Percentiles rank a stretch among this genome's conserved stretches.
Conservation (phyloP, 2,888 invertebrate species). For the Machimus rusticus region DNA sequence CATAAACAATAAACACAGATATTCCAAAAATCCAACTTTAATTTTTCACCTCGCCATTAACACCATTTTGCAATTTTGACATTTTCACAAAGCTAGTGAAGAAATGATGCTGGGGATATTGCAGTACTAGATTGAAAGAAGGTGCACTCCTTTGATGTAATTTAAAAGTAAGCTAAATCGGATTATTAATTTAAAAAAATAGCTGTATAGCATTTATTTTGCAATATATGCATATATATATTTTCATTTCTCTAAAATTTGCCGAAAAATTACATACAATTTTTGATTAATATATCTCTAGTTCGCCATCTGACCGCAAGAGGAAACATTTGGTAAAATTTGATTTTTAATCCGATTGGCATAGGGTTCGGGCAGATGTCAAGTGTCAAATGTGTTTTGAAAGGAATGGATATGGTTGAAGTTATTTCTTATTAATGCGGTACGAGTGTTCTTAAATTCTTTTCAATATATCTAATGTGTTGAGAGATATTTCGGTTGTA, state of each 20-base stretch:
- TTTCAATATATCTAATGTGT: neutral
- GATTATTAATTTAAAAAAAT: neutral
- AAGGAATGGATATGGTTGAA: neutral
- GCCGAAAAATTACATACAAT: neutral
- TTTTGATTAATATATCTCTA: neutral
- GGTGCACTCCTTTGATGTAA: neutral
- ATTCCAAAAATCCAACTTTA: neutral
- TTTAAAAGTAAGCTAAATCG: neutral
- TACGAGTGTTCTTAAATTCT: neutral
- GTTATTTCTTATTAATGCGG: neutral
- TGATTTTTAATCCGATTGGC: neutral
- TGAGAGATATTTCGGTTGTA: neutral
- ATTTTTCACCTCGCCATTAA: constrained; percentile 1
- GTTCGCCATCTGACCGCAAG: neutral
- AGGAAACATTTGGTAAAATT: neutral
- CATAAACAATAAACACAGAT: neutral
- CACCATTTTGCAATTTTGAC: constrained; percentile 12
- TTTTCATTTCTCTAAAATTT: neutral
- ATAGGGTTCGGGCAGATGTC: neutral
- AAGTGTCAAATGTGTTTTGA: neutral
- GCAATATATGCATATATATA: neutral
- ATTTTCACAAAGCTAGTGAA: neutral
- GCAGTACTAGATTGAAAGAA: neutral
- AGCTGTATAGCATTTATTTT: neutral
- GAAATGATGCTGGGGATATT: neutral